Conservation (phyloP, 2,888 invertebrate genomes). For the Acronicta leporina region DNA sequence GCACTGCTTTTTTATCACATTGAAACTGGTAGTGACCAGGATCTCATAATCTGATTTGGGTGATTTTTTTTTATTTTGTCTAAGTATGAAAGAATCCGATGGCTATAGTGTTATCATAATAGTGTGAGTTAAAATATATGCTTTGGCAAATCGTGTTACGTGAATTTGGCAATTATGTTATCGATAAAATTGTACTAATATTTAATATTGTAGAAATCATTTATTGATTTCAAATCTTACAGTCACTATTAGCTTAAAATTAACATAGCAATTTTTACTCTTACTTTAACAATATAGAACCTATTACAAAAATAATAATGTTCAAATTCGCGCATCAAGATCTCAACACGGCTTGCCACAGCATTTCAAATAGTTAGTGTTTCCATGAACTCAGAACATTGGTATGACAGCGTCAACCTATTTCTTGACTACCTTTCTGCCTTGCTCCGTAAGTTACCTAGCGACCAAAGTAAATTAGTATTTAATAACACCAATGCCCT, state of each 20-base stretch:
- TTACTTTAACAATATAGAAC: slow-evolving; percentile 1
- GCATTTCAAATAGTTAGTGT: slow-evolving; percentile 48
- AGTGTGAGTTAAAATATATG: slow-evolving; percentile 34
- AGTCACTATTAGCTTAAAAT: neutral
- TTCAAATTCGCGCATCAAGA: slow-evolving; percentile 3
- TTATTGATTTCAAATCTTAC: slow-evolving; percentile 2
- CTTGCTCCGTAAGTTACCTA: slow-evolving; percentile 81
- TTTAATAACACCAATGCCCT: slow-evolving; percentile 53
- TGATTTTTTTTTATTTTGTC: slow-evolving; percentile 40
- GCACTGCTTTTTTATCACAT: slow-evolving; percentile 44
- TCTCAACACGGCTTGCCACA: slow-evolving; percentile 54
- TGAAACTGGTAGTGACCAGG: slow-evolving; percentile 53
- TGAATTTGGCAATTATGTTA: slow-evolving; percentile 1
- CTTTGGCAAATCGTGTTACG: slow-evolving; percentile 57
- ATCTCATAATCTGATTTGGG: slow-evolving; percentile 49
- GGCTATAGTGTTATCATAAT: slow-evolving; percentile 39
- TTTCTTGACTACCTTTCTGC: slow-evolving; percentile 52
- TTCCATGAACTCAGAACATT: slow-evolving; percentile 41
- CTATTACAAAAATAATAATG: neutral
- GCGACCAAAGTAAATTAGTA: slow-evolving; percentile 81
- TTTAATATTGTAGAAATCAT: neutral
- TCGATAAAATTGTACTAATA: slow-evolving; percentile 3
- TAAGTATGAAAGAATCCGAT: slow-evolving; percentile 43
- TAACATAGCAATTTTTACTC: neutral
- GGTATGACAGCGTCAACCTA: slow-evolving; percentile 62